Percentiles rank a stretch among this genome's conserved stretches.
Evolutionary conservation across 2,888 invertebrate genomes (phyloP).

Genomic region (Bhutanitis thaidina): DNA sequence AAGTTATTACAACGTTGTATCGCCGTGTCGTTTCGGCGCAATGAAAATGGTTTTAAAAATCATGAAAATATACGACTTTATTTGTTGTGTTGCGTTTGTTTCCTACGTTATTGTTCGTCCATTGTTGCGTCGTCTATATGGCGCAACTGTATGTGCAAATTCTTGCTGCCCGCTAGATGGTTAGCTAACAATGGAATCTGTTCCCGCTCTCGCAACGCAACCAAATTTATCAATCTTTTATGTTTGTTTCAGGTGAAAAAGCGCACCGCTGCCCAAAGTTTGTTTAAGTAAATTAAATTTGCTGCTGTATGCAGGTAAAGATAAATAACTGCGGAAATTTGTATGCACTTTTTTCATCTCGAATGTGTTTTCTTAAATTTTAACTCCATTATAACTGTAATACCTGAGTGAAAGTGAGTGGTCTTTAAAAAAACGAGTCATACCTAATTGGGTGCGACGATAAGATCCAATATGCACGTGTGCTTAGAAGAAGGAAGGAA

Average conservation of each 20-base stretch:
- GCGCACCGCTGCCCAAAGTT: slow-evolving; percentile 11
- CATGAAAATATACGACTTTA: slow-evolving; percentile 23
- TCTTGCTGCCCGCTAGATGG: slow-evolving; percentile 12
- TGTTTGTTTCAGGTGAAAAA: slow-evolving; percentile 17
- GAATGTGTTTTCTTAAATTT: background rate
- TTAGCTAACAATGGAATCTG: slow-evolving; percentile 18
- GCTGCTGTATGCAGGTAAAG: slow-evolving; percentile 13
- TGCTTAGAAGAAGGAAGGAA: too few relatives aligned
- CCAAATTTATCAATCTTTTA: slow-evolving; percentile 18
- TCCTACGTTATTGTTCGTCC: slow-evolving; percentile 24
- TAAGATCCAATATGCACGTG: too few relatives aligned
- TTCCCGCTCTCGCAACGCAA: slow-evolving; percentile 1
- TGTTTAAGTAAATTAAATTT: slow-evolving; percentile 18
- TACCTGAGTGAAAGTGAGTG: too few relatives aligned
- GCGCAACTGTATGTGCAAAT: slow-evolving; percentile 13
- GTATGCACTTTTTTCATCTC: background rate
- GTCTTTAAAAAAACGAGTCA: too few relatives aligned
- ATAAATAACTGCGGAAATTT: slow-evolving; percentile 6
- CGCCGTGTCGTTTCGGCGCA: slow-evolving; percentile 29
- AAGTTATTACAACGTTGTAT: slow-evolving; percentile 40
- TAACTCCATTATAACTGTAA: too few relatives aligned
- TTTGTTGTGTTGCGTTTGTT: slow-evolving; percentile 24
- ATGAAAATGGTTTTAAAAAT: slow-evolving; percentile 30
- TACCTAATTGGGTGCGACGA: too few relatives aligned
- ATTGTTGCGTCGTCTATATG: slow-evolving; percentile 11